phyloP scores from a whole-genome alignment of 2,797 vertebrate genomes.

The Brachyrhaphis roseni region DNA sequence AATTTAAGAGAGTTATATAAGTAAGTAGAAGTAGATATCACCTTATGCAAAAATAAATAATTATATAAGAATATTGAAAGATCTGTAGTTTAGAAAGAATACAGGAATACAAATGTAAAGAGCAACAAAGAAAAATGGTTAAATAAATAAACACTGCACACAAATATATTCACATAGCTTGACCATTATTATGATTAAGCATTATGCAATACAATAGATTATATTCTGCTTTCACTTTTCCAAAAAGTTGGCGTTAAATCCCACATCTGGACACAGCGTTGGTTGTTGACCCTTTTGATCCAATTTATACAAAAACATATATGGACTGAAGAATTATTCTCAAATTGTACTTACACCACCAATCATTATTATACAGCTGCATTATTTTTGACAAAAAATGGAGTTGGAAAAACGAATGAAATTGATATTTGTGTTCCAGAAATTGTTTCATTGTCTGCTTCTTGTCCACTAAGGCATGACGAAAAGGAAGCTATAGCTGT shows the following conservation, averaged over 20 bases:
- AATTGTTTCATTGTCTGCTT: neutral
- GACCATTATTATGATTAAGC: neutral
- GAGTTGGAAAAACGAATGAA: neutral
- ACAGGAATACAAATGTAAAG: neutral
- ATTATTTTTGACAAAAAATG: neutral
- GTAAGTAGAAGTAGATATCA: neutral
- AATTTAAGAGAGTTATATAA: neutral
- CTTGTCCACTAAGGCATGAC: slow-evolving; percentile 17
- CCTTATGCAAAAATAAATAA: neutral
- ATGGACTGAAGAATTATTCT: neutral
- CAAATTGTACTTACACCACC: neutral
- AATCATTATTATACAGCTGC: neutral
- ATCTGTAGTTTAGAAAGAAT: neutral
- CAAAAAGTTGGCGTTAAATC: neutral
- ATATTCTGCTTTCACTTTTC: neutral
- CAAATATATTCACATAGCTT: slow-evolving; percentile 4
- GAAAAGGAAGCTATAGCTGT: slow-evolving; percentile 21
- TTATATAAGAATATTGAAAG: neutral
- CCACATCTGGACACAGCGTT: neutral
- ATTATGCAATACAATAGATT: neutral
- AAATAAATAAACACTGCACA: neutral
- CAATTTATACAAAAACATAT: neutral
- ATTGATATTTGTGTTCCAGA: slow-evolving; percentile 19
- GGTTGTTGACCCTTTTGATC: neutral
- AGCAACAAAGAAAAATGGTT: neutral